These are phyloP conservation scores for Anseranas semipalmata DNA, from an alignment of 2,113 vertebrate species.

Conservation along the genomic window DNA sequence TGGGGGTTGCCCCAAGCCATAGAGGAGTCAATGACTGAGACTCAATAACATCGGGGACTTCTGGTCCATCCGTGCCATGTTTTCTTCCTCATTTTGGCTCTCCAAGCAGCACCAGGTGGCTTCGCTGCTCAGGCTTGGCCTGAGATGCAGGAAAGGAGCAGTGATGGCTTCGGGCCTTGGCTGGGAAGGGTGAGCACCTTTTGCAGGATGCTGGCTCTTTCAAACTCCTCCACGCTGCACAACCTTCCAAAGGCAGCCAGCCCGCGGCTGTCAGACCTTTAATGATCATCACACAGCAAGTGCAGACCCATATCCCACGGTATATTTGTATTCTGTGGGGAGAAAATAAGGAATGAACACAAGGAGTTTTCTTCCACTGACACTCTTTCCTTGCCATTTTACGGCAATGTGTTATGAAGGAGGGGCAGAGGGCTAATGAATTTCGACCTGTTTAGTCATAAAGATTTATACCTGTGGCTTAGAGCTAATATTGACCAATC, in stretches of 20 bases:
- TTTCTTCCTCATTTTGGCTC: slow-evolving; percentile 6
- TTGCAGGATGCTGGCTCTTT: not conserved
- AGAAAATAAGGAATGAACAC: not conserved
- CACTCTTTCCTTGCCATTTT: not conserved
- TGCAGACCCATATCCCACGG: not conserved
- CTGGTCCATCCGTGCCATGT: not conserved
- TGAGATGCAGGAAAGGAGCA: not conserved
- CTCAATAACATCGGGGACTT: rapidly evolving
- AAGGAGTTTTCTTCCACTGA: not conserved
- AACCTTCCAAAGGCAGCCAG: not conserved
- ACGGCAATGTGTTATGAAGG: not conserved
- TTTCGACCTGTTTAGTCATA: slow-evolving; percentile 43
- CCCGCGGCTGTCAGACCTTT: not conserved
- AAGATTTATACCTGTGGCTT: slow-evolving; percentile 45
- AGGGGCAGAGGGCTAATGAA: not conserved
- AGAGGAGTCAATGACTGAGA: not conserved
- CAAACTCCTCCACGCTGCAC: not conserved
- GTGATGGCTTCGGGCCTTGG: not conserved
- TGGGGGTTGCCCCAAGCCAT: not conserved
- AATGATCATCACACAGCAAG: not conserved
- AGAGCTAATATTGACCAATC: slow-evolving; percentile 50
- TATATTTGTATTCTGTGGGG: not conserved
- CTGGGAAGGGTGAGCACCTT: not conserved
- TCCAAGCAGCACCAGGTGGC: slow-evolving; percentile 29
- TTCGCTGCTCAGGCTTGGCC: not conserved